Conservation (phyloP, 2,113 vertebrate species). For the Prochilodus magdalenae region DNA sequence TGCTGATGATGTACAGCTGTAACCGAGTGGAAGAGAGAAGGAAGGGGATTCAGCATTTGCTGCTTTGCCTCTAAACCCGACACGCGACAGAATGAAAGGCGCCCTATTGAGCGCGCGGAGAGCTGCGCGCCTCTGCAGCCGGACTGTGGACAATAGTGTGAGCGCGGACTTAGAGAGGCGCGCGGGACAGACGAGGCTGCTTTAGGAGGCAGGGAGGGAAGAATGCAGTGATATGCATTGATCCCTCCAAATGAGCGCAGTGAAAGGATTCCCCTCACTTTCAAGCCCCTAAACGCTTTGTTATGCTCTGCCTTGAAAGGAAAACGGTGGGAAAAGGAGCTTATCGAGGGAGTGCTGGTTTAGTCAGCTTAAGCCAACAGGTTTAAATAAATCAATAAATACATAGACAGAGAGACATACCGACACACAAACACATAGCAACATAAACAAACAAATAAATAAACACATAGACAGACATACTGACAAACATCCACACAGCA, state of each 20-base stretch:
- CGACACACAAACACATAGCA: no score
- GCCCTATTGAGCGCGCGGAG: conserved; percentile 40
- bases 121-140: conserved; percentile 34
- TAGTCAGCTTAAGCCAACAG: not conserved
- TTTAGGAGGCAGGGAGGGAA: conserved; percentile 58
- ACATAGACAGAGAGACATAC: not conserved
- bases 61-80: conserved; percentile 32
- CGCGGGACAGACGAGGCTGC: conserved; percentile 41
- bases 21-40: not conserved
- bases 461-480: conserved; percentile 1
- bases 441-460: not conserved
- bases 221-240: conserved; percentile 63
- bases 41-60: conserved; percentile 27
- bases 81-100: conserved; percentile 61
- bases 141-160: conserved; percentile 54
- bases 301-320: conserved; percentile 34
- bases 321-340: not conserved
- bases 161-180: conserved; percentile 42
- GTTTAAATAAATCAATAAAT: not conserved
- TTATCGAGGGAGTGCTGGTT: not conserved
- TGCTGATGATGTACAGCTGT: not conserved
- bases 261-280: conserved; percentile 47
- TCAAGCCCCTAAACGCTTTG: conserved; percentile 29
- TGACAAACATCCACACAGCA: no score
- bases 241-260: conserved; percentile 53